Percentiles rank a stretch among this genome's conserved stretches.
Conservation (phyloP, 1,140 invertebrate species). For the Macrosteles quadrilineatus region DNA sequence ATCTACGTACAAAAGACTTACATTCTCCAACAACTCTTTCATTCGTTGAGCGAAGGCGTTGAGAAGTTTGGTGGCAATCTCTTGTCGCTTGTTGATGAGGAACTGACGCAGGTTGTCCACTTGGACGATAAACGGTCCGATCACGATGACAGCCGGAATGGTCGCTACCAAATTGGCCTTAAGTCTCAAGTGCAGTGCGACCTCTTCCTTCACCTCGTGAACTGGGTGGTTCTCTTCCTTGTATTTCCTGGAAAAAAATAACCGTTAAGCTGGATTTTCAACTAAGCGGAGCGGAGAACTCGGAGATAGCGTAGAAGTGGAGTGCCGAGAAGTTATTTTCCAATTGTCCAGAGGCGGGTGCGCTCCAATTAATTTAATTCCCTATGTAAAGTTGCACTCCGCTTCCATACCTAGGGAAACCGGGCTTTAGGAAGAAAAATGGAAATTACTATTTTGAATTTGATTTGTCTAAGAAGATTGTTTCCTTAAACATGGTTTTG, state of each 20-base stretch:
- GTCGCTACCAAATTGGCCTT: conserved; percentile 55
- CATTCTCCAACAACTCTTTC: conserved; percentile 54
- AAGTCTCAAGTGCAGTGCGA: conserved; percentile 58
- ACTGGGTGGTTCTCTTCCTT: conserved; percentile 56
- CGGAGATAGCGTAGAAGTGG: too few species aligned
- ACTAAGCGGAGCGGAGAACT: neutral
- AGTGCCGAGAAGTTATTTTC: too few species aligned
- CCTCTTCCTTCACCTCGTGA: conserved; percentile 58
- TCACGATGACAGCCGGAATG: conserved; percentile 60
- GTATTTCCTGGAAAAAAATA: conserved; percentile 52
- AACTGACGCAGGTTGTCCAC: conserved; percentile 56
- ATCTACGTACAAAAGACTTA: too few species aligned
- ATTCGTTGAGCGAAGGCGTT: conserved; percentile 60
- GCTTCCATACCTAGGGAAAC: too few species aligned
- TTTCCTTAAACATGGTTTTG: too few species aligned
- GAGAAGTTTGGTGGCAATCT: conserved; percentile 57
- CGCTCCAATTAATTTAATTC: neutral
- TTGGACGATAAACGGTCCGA: conserved; percentile 69
- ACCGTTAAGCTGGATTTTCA: conserved; percentile 29
- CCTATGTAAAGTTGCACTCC: neutral
- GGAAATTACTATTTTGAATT: too few species aligned
- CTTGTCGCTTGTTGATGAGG: conserved; percentile 61
- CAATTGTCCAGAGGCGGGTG: too few species aligned
- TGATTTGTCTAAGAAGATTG: too few species aligned
- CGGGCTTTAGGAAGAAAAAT: too few species aligned